Conservation (phyloP, 2,888 invertebrate genomes). For the Neoscelio sp. region DNA sequence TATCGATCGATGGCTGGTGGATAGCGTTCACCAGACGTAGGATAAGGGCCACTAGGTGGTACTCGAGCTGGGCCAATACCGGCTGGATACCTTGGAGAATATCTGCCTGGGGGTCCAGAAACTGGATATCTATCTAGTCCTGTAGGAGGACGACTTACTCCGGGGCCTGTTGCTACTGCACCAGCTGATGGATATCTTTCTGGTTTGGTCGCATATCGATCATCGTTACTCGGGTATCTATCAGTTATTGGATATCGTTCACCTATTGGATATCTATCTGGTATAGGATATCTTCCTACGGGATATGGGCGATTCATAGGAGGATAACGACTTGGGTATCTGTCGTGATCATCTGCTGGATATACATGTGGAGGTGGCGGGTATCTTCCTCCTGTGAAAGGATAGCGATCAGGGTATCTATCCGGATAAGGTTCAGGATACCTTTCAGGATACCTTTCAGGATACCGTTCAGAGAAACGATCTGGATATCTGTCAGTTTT, state of each 20-base stretch:
- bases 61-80: conserved; percentile 61
- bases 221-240: conserved; percentile 83
- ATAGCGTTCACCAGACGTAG: conserved; percentile 70
- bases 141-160: conserved; percentile 84
- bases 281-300: conserved; percentile 68
- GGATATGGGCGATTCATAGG: conserved; percentile 76
- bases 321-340: conserved; percentile 79
- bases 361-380: conserved; percentile 66
- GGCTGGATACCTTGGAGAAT: conserved; percentile 83
- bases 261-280: conserved; percentile 82
- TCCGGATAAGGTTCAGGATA: conserved; percentile 73
- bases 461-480: conserved; percentile 71
- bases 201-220: conserved; percentile 81
- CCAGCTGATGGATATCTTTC: conserved; percentile 80
- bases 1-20: conserved; percentile 83
- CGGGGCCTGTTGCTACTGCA: conserved; percentile 62
- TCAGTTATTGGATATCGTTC: conserved; percentile 78
- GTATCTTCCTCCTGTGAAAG: conserved; percentile 71
- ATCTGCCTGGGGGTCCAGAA: conserved; percentile 81
- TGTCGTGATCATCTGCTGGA: conserved; percentile 77
- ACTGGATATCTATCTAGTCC: conserved; percentile 77
- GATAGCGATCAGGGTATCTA: conserved; percentile 70
- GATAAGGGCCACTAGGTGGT: conserved; percentile 82
- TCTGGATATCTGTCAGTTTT: conserved; percentile 70
- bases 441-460: conserved; percentile 68